Base-by-base conservation (phyloP, 2,113 vertebrate genomes). In the Empidonax traillii region DNA sequence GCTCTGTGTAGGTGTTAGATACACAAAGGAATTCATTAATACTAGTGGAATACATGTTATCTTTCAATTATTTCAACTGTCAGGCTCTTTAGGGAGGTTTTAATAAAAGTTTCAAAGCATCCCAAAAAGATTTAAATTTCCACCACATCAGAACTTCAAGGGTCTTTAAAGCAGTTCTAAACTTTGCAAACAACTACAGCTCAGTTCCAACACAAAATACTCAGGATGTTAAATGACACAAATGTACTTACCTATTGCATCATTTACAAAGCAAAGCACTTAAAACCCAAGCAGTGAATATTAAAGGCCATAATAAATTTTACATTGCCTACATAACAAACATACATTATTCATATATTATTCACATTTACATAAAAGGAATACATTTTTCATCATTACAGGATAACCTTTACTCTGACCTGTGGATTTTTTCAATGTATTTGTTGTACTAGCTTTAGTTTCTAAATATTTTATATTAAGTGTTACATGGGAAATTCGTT, bases 281-380 rank as follows among this genome's bases (percentile, higher is more conserved):
- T 96, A 92, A 95, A 94, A 74, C 31, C 31, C 80, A 89, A 94
- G 62, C 65, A 89, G 72, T 47, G 75, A 94, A 88, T 93, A 90
- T 84, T 95, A 95, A 94, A 96, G 82, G 51, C 63, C 47, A 39
- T 81, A 66, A 96, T 94, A 96, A 93, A 96, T 96, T 96, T 96
- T 94, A 68, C 84, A 96, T 73, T 78, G 55, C 24, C 89, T 89
- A 69, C 75, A 68, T 88, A 80, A 76, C 56, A 92, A 93, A 80
- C 63, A 93, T 95, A 62, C 79, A 97, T 94, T 93, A 96, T 96
- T 96, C 86, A 93, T 91, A 49, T 87, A 93, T 95, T 91, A 94
- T 87, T 94, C 86, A 86, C 56, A 93, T 92, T 95, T 89, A 89
- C 92, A 93, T 90, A 88, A 93, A 94, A 96, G 67, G 39, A 93